Evolutionary conservation across 2,888 invertebrate genomes (phyloP).

Genomic region (Eumerus sabulonum): DNA sequence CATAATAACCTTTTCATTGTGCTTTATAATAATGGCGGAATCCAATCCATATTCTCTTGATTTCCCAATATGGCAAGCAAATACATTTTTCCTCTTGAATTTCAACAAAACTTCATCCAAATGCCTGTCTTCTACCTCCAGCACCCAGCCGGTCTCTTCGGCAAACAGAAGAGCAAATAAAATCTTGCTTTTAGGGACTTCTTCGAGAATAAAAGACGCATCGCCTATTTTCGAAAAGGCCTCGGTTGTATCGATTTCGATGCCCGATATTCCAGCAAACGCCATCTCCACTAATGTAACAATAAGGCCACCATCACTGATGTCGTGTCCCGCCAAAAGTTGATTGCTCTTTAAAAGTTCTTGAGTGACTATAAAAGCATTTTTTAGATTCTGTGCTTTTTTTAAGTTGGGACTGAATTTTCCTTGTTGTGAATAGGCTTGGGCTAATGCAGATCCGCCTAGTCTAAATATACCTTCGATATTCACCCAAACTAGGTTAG

Average conservation of each 20-base stretch:
- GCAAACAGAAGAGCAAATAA: conserved; percentile 87
- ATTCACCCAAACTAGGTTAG: conserved; percentile 88
- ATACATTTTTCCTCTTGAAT: conserved; percentile 83
- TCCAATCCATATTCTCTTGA: conserved; percentile 84
- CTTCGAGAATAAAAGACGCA: conserved; percentile 69
- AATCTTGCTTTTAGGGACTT: conserved; percentile 78
- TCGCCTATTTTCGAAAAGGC: conserved; percentile 72
- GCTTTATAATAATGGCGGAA: conserved; percentile 71
- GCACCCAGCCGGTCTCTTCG: conserved; percentile 92
- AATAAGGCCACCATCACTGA: conserved; percentile 97
- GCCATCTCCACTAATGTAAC: conserved; percentile 96
- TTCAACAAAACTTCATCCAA: conserved; percentile 81
- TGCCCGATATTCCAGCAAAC: conserved; percentile 93
- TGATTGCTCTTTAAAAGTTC: conserved; percentile 83
- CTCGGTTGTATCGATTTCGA: conserved; percentile 83
- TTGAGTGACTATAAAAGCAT: conserved; percentile 92
- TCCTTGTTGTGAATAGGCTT: conserved; percentile 92
- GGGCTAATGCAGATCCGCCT: conserved; percentile 96
- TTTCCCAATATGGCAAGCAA: conserved; percentile 84
- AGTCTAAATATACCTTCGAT: conserved; percentile 88
- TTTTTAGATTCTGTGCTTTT: conserved; percentile 83
- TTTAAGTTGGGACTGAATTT: conserved; percentile 90
- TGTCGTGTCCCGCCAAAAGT: conserved; percentile 91
- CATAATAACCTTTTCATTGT: conserved; percentile 78
- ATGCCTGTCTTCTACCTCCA: conserved; percentile 84